Conservation (phyloP, 2,113 vertebrate genomes). For the Ammodytes dubius region DNA sequence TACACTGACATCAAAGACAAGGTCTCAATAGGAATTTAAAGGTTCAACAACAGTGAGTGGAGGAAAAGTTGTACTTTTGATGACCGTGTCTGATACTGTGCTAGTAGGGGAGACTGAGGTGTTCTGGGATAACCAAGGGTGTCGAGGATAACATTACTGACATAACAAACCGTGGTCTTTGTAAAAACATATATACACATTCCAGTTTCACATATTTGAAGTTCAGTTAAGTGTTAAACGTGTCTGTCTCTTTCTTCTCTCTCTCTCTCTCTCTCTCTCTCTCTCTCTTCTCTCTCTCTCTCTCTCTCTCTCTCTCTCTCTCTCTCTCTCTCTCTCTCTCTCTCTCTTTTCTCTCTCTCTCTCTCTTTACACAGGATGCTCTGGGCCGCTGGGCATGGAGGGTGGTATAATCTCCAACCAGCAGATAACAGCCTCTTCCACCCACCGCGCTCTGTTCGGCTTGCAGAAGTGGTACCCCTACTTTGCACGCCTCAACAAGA, state of each 20-base stretch:
- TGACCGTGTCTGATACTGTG: constrained; percentile 4
- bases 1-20: constrained; percentile 14
- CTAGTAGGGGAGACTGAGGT: constrained; percentile 20
- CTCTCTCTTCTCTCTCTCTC: constrained; percentile 12
- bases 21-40: constrained; percentile 13
- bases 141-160: constrained; percentile 19
- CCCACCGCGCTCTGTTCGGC: constrained; percentile 96
- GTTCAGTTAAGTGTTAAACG: background rate
- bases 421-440: constrained; percentile 98
- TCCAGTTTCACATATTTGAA: constrained; percentile 17
- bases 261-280: constrained; percentile 38
- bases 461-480: constrained; percentile 99
- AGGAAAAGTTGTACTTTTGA: constrained; percentile 17
- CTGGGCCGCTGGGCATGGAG: constrained; percentile 96
- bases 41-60: constrained; percentile 5
- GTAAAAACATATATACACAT: constrained; percentile 11
- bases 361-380: constrained; percentile 88
- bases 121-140: constrained; percentile 35
- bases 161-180: constrained; percentile 4
- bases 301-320: constrained; percentile 32
- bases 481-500: constrained; percentile 98
- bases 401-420: constrained; percentile 99
- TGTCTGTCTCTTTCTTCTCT: constrained; percentile 25
- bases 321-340: constrained; percentile 34
- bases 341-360: constrained; percentile 15